phyloP scores from a whole-genome alignment of 2,113 vertebrate species.

The Oncorhynchus keta region DNA sequence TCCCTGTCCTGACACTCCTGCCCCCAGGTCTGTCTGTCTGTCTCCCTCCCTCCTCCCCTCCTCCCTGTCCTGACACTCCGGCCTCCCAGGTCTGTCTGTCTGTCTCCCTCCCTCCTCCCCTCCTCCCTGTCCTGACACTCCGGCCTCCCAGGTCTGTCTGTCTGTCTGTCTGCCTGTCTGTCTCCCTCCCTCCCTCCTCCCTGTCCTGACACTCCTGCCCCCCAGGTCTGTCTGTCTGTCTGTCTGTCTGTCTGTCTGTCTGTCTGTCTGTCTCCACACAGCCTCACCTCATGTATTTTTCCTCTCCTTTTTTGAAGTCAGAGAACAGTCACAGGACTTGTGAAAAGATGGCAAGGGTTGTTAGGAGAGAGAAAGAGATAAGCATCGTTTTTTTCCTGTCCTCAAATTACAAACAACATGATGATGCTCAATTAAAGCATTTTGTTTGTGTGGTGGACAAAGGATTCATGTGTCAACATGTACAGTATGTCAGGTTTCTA shows the following conservation, averaged over 20 bases:
- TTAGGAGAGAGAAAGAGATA: slow-evolving; percentile 17
- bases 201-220: neutral
- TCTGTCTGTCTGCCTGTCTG: slow-evolving; percentile 1
- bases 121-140: neutral
- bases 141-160: neutral
- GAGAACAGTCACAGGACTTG: slow-evolving; percentile 3
- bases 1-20: neutral
- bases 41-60: too few species aligned
- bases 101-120: neutral
- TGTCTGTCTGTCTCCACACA: neutral
- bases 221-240: neutral
- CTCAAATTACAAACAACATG: slow-evolving; percentile 45
- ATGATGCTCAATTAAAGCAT: slow-evolving; percentile 63
- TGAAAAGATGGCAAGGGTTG: neutral
- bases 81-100: too few species aligned
- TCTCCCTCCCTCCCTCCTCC: neutral
- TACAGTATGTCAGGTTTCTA: slow-evolving; percentile 36
- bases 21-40: neutral
- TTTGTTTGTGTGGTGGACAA: slow-evolving; percentile 36
- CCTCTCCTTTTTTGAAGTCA: slow-evolving; percentile 14
- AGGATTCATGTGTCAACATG: slow-evolving; percentile 39
- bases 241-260: slow-evolving; percentile 6
- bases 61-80: neutral
- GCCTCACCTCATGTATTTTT: slow-evolving; percentile 5
- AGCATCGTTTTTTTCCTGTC: slow-evolving; percentile 9